phyloP scores from a whole-genome alignment of 1,140 invertebrate species.

The Pteromalus puparum region DNA sequence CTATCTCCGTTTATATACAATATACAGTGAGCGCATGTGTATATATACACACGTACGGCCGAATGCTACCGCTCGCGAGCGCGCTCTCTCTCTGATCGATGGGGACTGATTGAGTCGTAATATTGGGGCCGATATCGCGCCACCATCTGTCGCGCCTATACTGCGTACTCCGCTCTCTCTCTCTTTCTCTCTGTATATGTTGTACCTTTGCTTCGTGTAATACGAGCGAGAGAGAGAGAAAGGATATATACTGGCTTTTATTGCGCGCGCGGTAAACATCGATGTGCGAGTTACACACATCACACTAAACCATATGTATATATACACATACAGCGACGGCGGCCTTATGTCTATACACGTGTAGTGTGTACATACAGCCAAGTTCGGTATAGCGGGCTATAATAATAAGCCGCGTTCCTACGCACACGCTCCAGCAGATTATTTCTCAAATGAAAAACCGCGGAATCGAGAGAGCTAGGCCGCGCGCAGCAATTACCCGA shows the following conservation, averaged over 20 bases:
- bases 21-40: neutral
- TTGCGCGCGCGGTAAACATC: constrained; percentile 66
- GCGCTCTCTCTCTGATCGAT: constrained; percentile 68
- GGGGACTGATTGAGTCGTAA: constrained; percentile 71
- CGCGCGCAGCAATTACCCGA: neutral
- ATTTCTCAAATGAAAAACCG: neutral
- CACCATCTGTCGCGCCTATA: constrained; percentile 58
- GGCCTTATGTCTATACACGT: neutral
- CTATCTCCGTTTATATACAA: neutral
- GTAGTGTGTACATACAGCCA: too few species aligned
- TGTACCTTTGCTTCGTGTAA: neutral
- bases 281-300: constrained; percentile 59
- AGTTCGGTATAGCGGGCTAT: too few species aligned
- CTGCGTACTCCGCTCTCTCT: too few species aligned
- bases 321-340: neutral
- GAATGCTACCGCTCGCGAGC: neutral
- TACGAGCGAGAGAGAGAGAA: neutral
- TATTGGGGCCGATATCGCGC: constrained; percentile 62
- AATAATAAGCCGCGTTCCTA: constrained; percentile 54
- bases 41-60: neutral
- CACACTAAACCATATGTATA: too few species aligned
- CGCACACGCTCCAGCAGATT: neutral
- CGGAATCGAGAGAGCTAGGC: neutral
- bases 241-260: constrained; percentile 53
- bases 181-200: too few species aligned